Conservation (phyloP, 2,113 vertebrate species). For the Micromys minutus region DNA sequence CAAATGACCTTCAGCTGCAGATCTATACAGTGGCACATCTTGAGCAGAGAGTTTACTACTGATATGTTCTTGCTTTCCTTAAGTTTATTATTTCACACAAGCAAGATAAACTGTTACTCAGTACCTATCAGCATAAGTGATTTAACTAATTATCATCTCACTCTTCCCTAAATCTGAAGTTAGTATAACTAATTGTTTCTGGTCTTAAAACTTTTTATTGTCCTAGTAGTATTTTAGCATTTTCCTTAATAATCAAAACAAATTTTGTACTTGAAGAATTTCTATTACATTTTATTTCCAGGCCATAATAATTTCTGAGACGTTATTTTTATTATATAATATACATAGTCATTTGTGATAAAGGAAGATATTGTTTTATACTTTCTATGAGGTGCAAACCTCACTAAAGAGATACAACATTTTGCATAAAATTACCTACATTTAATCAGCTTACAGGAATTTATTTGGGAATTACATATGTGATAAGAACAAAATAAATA, state of each 20-base stretch:
- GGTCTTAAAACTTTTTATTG: fast-evolving
- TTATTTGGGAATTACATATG: not conserved
- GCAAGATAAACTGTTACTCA: not conserved
- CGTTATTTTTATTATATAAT: not conserved
- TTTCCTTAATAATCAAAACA: not conserved
- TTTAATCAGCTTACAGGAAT: not conserved
- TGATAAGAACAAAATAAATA: not conserved
- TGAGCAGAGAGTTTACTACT: not conserved
- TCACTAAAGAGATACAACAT: not conserved
- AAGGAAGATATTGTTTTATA: not conserved
- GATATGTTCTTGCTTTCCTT: not conserved
- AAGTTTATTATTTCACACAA: not conserved
- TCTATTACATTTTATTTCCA: not conserved
- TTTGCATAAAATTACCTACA: not conserved
- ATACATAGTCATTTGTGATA: not conserved
- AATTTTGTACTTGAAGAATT: not conserved
- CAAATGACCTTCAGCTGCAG: not conserved
- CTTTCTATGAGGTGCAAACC: not conserved
- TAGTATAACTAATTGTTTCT: not conserved
- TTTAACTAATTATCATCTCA: not conserved
- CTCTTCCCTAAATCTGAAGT: not conserved
- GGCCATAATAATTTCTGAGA: not conserved
- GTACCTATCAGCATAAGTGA: not conserved
- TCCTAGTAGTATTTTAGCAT: not conserved
- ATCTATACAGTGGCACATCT: not conserved